A percentile compares a stretch with the other conserved stretches of the same genome.
Conservation (phyloP, 2,113 vertebrate genomes). For the Pomatorhinus ruficollis region DNA sequence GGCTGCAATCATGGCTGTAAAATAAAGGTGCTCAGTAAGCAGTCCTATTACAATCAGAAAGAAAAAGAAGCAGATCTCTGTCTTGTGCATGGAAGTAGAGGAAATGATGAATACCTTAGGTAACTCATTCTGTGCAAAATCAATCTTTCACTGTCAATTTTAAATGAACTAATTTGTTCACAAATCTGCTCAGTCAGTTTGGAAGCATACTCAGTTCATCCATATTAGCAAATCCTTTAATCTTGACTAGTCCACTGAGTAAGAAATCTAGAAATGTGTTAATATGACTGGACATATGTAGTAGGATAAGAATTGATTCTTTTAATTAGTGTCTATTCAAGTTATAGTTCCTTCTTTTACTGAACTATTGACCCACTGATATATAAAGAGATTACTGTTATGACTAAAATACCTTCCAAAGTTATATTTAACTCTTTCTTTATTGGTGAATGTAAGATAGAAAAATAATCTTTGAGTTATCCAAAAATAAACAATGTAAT, state of each 20-base stretch:
- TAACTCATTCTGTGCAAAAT: conserved; percentile 86
- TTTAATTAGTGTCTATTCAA: conserved; percentile 95
- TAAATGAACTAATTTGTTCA: conserved; percentile 97
- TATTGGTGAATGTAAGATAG: conserved; percentile 2
- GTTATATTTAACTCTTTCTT: conserved; percentile 73
- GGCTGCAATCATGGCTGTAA: conserved; percentile 80
- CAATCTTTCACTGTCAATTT: conserved; percentile 91
- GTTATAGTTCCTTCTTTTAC: conserved; percentile 77
- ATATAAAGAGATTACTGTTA: conserved; percentile 74
- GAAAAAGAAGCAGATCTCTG: conserved; percentile 76
- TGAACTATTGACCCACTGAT: conserved; percentile 83
- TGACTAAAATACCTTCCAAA: conserved; percentile 63
- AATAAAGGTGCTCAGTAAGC: conserved; percentile 84
- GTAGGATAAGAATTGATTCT: conserved; percentile 93
- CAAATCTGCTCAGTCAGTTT: conserved; percentile 92
- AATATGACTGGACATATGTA: conserved; percentile 96
- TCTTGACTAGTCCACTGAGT: conserved; percentile 91
- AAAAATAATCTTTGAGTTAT: conserved; percentile 29
- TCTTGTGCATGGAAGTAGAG: conserved; percentile 75
- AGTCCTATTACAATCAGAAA: conserved; percentile 84
- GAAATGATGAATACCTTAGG: conserved; percentile 84
- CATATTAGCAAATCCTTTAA: conserved; percentile 99
- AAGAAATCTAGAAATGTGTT: conserved; percentile 91
- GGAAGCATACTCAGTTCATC: conserved; percentile 91
- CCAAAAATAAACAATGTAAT: conserved; percentile 27